Conservation (phyloP, 2,888 invertebrate genomes). For the Leptothorax acervorum region DNA sequence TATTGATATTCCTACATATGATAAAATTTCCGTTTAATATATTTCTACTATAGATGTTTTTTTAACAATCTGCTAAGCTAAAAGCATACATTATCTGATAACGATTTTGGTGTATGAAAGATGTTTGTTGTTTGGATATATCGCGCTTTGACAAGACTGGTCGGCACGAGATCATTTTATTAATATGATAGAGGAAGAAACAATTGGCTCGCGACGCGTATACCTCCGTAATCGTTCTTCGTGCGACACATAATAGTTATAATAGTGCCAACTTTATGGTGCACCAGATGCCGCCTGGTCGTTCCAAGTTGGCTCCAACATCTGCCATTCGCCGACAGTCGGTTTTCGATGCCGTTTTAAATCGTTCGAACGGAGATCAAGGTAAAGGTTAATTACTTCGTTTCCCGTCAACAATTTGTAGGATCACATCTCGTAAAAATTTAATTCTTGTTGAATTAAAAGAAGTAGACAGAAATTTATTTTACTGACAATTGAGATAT, state of each 20-base stretch:
- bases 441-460: not conserved
- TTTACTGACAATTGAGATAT: not conserved
- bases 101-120: not conserved
- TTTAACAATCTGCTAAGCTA: not conserved
- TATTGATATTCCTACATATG: not conserved
- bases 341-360: constrained; percentile 48
- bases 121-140: not conserved
- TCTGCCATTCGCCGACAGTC: constrained; percentile 33
- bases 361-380: constrained; percentile 51
- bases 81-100: constrained; percentile 20
- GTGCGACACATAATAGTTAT: constrained; percentile 12
- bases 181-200: constrained; percentile 32
- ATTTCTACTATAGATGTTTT: not conserved
- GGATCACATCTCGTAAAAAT: not conserved
- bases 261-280: constrained; percentile 55
- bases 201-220: constrained; percentile 25
- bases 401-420: not conserved
- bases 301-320: constrained; percentile 56
- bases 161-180: not conserved
- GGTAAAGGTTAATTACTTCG: constrained; percentile 60
- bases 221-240: not conserved
- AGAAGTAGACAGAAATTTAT: not conserved
- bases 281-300: constrained; percentile 31
- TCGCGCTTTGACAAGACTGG: not conserved
- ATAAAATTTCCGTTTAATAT: not conserved